These are phyloP conservation scores for Sclerurus mexicanus DNA, from an alignment of 2,113 vertebrate species.

Conservation along the genomic window DNA sequence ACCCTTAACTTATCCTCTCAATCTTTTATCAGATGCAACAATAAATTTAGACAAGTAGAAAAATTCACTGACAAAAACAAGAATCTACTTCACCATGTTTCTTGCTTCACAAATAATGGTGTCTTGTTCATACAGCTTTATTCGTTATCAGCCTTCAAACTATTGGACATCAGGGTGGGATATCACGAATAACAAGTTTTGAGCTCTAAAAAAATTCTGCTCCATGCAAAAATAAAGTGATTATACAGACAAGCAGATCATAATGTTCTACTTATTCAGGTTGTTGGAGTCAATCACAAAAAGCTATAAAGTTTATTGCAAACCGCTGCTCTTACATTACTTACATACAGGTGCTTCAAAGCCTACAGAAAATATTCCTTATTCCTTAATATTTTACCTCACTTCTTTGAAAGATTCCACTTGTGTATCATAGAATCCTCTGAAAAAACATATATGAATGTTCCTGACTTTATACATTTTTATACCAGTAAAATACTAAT, in stretches of 20 bases:
- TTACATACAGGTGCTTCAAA: not conserved
- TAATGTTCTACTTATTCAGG: rapidly evolving
- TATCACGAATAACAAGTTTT: not conserved
- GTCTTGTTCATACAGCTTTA: not conserved
- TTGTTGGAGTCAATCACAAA: not conserved
- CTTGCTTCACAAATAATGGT: not conserved
- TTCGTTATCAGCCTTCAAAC: not conserved
- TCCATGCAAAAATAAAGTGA: not conserved
- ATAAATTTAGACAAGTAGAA: not conserved
- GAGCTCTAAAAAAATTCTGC: not conserved
- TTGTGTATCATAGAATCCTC: not conserved
- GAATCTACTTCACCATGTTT: not conserved
- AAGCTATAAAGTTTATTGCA: not conserved
- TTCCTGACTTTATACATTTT: not conserved
- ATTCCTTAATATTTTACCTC: not conserved
- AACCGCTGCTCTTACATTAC: not conserved
- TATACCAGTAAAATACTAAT: not conserved
- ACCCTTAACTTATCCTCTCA: not conserved
- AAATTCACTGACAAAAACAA: not conserved
- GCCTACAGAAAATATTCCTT: not conserved
- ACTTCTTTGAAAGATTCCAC: not conserved
- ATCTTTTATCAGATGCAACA: not conserved
- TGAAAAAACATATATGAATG: not conserved
- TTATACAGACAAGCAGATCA: not conserved
- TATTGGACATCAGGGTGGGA: not conserved